Evolutionary conservation across 1,140 invertebrate genomes (phyloP).

Genomic region (Catajapyx aquilonaris): DNA sequence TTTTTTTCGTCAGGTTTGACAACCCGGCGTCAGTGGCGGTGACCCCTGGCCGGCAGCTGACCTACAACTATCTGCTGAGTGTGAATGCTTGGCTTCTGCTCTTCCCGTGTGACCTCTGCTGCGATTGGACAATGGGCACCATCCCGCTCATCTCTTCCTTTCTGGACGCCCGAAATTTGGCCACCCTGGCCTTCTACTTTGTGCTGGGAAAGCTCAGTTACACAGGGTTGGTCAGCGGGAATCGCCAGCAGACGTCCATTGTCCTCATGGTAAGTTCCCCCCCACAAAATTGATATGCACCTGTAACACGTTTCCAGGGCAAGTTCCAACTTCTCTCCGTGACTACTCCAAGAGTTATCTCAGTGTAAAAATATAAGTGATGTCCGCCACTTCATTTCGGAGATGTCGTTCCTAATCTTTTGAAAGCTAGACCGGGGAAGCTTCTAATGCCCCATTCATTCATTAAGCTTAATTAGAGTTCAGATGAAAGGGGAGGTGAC

Average conservation of each 20-base stretch:
- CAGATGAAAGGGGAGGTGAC: too few species aligned
- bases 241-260: slow-evolving; percentile 42
- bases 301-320: too few species aligned
- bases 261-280: slow-evolving; percentile 63
- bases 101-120: slow-evolving; percentile 75
- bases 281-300: too few species aligned
- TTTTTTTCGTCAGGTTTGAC: slow-evolving; percentile 45
- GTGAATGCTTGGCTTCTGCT: slow-evolving; percentile 79
- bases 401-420: too few species aligned
- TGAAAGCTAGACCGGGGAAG: too few species aligned
- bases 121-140: slow-evolving; percentile 98
- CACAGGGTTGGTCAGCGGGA: slow-evolving; percentile 39
- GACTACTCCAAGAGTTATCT: too few species aligned
- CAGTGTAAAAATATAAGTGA: too few species aligned
- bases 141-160: slow-evolving; percentile 65
- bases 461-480: too few species aligned
- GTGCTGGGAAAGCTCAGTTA: slow-evolving; percentile 36
- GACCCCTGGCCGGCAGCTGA: slow-evolving; percentile 61
- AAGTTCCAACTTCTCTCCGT: too few species aligned
- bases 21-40: slow-evolving; percentile 70
- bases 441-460: too few species aligned
- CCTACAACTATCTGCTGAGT: slow-evolving; percentile 78
- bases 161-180: slow-evolving; percentile 61
- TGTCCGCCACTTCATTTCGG: too few species aligned
- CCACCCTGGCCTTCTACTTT: slow-evolving; percentile 48